These are phyloP conservation scores for Platyscapa corneri DNA, from an alignment of 1,140 invertebrate species.

Conservation along the genomic window DNA sequence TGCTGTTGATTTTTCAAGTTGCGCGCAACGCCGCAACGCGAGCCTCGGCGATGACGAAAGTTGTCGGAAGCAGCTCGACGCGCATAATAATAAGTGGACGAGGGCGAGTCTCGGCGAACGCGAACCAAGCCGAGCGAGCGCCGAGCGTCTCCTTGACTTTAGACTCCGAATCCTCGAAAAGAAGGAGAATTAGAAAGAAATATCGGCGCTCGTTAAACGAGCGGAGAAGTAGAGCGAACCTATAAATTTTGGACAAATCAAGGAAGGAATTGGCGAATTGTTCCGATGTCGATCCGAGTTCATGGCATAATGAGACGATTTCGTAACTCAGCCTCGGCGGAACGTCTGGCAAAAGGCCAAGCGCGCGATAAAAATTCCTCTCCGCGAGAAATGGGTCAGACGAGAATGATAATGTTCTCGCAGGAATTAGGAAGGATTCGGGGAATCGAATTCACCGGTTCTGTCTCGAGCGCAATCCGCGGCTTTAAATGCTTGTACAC, in stretches of 20 bases:
- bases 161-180: neutral
- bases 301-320: constrained; percentile 27
- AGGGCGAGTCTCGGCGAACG: neutral
- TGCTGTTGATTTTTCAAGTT: neutral
- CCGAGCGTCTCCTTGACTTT: neutral
- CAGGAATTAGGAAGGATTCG: constrained; percentile 6
- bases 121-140: too few relatives aligned
- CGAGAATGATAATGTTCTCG: constrained; percentile 19
- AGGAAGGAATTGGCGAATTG: neutral
- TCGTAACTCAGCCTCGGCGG: neutral
- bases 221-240: neutral
- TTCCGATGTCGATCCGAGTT: neutral
- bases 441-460: constrained; percentile 31
- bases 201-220: neutral
- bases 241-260: neutral
- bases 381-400: neutral
- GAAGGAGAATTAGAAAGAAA: neutral
- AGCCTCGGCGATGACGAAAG: neutral
- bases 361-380: constrained; percentile 12
- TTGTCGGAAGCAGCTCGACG: too few relatives aligned
- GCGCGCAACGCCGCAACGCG: neutral
- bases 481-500: neutral
- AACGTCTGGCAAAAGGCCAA: constrained; percentile 1
- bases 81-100: neutral
- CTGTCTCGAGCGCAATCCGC: neutral